These are phyloP conservation scores for Peromyscus maniculatus DNA, from an alignment of 2,113 vertebrate species.

Conservation along the genomic window DNA sequence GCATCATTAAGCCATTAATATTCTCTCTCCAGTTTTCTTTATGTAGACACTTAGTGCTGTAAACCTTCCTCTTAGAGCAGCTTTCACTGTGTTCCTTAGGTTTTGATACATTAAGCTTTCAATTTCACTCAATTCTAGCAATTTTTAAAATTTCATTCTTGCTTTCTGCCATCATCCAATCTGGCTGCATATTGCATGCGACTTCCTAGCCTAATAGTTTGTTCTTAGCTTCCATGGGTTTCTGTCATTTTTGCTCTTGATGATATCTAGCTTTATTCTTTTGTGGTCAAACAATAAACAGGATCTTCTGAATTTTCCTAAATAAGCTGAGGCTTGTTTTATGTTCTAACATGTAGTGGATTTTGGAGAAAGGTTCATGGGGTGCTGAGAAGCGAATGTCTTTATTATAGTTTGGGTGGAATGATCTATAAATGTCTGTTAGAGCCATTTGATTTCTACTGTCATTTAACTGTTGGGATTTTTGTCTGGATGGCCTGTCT, in stretches of 20 bases:
- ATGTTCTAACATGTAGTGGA: not conserved
- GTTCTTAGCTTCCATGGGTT: not conserved
- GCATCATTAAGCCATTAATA: not conserved
- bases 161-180: not conserved
- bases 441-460: not conserved
- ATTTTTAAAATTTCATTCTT: too few species aligned
- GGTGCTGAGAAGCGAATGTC: not conserved
- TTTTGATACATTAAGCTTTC: not conserved
- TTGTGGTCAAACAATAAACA: not conserved
- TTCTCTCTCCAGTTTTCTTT: not conserved
- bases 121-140: not conserved
- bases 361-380: not conserved
- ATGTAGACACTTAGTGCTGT: not conserved
- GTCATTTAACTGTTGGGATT: not conserved
- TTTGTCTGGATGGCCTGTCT: not conserved
- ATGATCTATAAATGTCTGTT: not conserved
- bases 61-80: not conserved
- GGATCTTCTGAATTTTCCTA: not conserved
- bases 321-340: not conserved
- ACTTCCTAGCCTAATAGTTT: not conserved
- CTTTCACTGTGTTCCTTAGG: not conserved
- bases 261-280: not conserved
- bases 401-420: not conserved
- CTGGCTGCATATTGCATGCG: not conserved
- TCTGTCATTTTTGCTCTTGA: not conserved